A percentile compares a stretch with the other conserved stretches of the same genome.
Evolutionary conservation across 2,888 invertebrate genomes (phyloP).

Genomic region (Phaonia tiefii): DNA sequence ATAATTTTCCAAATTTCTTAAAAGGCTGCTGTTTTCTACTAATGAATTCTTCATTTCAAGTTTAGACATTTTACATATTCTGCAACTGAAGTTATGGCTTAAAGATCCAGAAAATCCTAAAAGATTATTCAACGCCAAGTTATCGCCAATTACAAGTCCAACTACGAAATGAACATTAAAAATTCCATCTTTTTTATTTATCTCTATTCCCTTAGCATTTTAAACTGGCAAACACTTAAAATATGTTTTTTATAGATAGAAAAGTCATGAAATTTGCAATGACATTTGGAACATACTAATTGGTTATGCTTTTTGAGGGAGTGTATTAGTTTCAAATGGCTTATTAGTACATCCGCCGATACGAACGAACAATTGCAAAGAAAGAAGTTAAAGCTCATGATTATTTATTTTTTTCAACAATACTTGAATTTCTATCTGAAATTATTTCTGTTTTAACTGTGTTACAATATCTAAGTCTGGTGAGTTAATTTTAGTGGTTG

Average conservation of each 20-base stretch:
- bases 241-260: conserved; percentile 24
- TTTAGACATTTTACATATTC: too few species aligned
- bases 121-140: too few species aligned
- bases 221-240: conserved; percentile 9
- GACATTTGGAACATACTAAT: conserved; percentile 33
- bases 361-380: conserved; percentile 26
- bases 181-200: conserved; percentile 38
- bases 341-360: conserved; percentile 23
- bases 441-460: too few species aligned
- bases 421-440: too few species aligned
- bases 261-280: conserved; percentile 25
- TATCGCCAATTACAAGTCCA: conserved; percentile 47
- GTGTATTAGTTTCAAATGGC: conserved; percentile 41
- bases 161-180: conserved; percentile 52
- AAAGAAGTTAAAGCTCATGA: conserved; percentile 12
- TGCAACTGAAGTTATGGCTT: too few species aligned
- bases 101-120: too few species aligned
- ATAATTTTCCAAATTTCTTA: too few species aligned
- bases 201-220: conserved; percentile 40
- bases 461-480: too few species aligned
- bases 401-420: too few species aligned
- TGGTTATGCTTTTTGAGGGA: conserved; percentile 22
- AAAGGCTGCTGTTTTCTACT: too few species aligned
- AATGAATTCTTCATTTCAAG: too few species aligned
- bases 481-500: too few species aligned